Evolutionary conservation across 2,888 invertebrate genomes (phyloP), one percentile per base, ranked within the genome.

Genomic region (Cepaea hortensis): DNA sequence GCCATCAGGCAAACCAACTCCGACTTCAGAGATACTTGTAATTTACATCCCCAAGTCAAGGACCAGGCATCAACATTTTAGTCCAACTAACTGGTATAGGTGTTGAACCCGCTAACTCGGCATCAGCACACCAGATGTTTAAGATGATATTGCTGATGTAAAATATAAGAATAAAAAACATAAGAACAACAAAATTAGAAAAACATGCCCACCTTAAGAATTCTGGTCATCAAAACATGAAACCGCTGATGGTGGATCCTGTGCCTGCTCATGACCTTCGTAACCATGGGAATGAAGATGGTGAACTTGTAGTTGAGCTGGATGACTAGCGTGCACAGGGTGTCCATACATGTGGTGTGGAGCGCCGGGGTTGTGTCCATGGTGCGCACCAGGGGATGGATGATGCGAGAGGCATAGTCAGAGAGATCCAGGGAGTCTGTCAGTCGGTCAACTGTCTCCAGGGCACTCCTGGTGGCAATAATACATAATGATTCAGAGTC

Each of bases 271-370:
- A 93, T 90, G 18, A 97, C 96, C 93, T 97, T 97, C 92, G 97
- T 97, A 4, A 99, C 98, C 92, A 98, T 95, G 98, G 98, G 87
- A 90, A 98, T 97, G 93, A 99, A 99, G 85, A 99, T 97, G 87
- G 96, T 96, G 94, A 97, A 99, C 92, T 98, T 98, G 88, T 97
- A 96, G 0, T 87, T 88, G 15, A 89, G 87, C 85, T 89, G 89
- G 13, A 97, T 96, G 18, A 98, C 96, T 85, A 99, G 95, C 0
- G 98, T 97, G 92, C 97, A 97, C 35, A 99, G 95, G 0, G 98
- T 98, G 89, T 98, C 97, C 97, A 99, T 97, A 0, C 98, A 98
- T 3, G 96, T 96, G 35, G 81, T 85, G 81, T 92, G 92, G 73
- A 98, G 94, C 50, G 97, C 96, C 0, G 97, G 96, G 91, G 96